A percentile compares a stretch with the other conserved stretches of the same genome.
Conservation (phyloP, 2,797 vertebrate genomes). For the Denticeps clupeoides region DNA sequence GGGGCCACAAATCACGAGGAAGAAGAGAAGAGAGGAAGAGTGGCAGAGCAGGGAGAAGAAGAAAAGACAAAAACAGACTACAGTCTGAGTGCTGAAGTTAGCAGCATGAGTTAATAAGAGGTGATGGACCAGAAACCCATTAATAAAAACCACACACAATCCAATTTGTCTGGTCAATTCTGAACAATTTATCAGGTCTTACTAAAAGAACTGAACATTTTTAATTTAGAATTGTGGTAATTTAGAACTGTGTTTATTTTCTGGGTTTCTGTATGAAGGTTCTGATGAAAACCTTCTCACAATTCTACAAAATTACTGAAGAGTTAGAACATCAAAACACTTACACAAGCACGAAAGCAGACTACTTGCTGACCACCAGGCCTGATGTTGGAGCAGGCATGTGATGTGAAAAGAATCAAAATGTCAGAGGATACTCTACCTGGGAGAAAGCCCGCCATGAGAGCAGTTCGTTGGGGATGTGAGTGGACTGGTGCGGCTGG, state of each 20-base stretch:
- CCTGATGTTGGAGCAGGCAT: neutral
- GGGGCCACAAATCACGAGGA: slow-evolving; percentile 19
- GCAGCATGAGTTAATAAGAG: slow-evolving; percentile 34
- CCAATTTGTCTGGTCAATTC: too few species aligned
- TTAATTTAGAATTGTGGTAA: too few species aligned
- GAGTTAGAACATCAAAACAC: too few species aligned
- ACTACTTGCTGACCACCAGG: too few species aligned
- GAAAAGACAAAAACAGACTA: slow-evolving; percentile 45
- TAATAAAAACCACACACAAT: too few species aligned
- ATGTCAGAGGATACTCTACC: slow-evolving; percentile 52
- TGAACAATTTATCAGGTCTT: too few species aligned
- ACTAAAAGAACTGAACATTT: too few species aligned
- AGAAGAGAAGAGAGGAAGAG: slow-evolving; percentile 32
- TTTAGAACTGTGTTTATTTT: too few species aligned
- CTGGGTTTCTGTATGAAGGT: too few species aligned
- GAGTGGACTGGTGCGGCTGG: slow-evolving; percentile 88
- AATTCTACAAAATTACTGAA: too few species aligned
- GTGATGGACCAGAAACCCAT: slow-evolving; percentile 54
- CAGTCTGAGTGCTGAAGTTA: slow-evolving; percentile 59
- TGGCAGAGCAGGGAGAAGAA: slow-evolving; percentile 34
- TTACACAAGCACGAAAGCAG: too few species aligned
- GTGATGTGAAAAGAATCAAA: neutral
- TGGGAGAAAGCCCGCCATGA: slow-evolving; percentile 89
- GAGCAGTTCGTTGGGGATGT: slow-evolving; percentile 96
- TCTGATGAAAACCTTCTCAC: too few species aligned